Evolutionary conservation across 2,888 invertebrate genomes (phyloP), one percentile per base, ranked within the genome.

Genomic region (Isoperla grammatica): DNA sequence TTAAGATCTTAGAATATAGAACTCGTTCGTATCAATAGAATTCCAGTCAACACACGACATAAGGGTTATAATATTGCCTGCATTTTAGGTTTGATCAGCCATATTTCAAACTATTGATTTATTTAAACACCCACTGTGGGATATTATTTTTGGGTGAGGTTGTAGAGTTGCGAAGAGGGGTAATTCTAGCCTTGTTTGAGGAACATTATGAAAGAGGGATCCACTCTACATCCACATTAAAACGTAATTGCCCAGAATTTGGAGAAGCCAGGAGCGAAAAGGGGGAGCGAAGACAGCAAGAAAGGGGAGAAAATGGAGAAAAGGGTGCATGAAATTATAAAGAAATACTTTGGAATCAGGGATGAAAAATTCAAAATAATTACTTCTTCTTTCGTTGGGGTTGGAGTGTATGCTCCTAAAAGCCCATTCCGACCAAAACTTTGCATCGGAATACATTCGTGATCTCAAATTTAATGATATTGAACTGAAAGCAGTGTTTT

Each of bases 261-360:
- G 49, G 29, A 11, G 49, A 19, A 19, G 53, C 11, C 29, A 29
- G 29, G 50, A 37, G 53, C 15, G 3, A 15, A 6, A 13, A 37
- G 37, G 53, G 20, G 39, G 19, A 9, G 53, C 9, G 15, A 53
- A 11, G 12, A 39, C 29, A n/a, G 19, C 3, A 4, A 35, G 17
- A 39, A 19, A 53, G 15, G 35, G 15, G 15, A 22, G 20, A 6
- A n/a, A 13, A 48, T 22, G 48, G 22, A 29, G 29, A n/a, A 49
- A 49, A 15, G 49, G 49, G 49, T 49, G 49, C 49, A 49, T 49
- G 49, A 49, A 49, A 49, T 49, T 49, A 49, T n/a, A 35, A 49
- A 46, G 46, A 46, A 46, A 12, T 46, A 29, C 29, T 29, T 29
- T 29, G 29, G 29, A 29, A 29, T 29, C 29, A 29, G 29, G 29